Conservation (phyloP, 2,888 invertebrate genomes). For the Athetis lepigone region DNA sequence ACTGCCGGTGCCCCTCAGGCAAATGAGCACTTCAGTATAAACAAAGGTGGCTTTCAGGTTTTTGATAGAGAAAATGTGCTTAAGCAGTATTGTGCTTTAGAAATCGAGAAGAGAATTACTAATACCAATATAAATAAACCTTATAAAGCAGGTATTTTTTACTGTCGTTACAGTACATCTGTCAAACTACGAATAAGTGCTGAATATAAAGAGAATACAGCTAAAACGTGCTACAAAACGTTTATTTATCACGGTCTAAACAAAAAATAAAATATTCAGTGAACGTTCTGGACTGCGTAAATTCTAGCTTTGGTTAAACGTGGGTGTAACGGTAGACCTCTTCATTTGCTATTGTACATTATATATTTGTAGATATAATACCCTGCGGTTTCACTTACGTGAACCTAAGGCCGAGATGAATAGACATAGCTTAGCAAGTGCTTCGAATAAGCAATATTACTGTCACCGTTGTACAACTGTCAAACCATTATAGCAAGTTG, state of each 20-base stretch:
- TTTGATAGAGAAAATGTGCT: slow-evolving; percentile 5
- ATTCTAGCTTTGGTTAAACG: neutral
- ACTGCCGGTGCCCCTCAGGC: slow-evolving; percentile 26
- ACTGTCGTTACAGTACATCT: no score
- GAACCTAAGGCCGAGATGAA: no score
- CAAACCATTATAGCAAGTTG: no score
- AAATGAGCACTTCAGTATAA: slow-evolving; percentile 6
- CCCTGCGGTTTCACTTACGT: no score
- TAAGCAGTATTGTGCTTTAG: neutral
- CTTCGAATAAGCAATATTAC: no score
- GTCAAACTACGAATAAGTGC: neutral
- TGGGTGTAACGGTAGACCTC: neutral
- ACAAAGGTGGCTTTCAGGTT: slow-evolving; percentile 25
- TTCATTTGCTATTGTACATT: slow-evolving; percentile 1
- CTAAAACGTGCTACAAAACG: neutral
- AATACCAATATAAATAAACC: neutral
- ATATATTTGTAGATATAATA: slow-evolving; percentile 5
- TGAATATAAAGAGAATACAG: neutral
- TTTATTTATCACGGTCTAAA: neutral
- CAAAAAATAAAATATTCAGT: neutral
- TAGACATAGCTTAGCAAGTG: no score
- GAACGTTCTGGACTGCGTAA: neutral
- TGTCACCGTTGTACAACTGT: no score
- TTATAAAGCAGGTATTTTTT: no score
- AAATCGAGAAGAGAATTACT: neutral